Evolutionary conservation across 2,113 vertebrate genomes (phyloP).

Genomic region (Nannospalax galili): DNA sequence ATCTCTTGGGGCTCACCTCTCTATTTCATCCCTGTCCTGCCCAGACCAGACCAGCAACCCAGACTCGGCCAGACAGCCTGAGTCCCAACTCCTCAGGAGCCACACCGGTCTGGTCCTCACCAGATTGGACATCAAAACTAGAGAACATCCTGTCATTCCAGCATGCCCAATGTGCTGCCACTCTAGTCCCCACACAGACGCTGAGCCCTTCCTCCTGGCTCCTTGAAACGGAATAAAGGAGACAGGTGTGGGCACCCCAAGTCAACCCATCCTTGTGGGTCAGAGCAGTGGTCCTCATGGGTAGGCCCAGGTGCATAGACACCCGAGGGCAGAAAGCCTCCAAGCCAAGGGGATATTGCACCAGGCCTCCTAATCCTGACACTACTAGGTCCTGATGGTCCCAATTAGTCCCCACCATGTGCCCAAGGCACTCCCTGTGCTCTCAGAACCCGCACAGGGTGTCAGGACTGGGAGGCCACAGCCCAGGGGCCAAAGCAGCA

Average conservation of each 20-base stretch:
- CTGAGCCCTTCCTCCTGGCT: not conserved
- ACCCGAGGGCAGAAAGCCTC: too few species aligned
- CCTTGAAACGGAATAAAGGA: not conserved
- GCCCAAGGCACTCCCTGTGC: not conserved
- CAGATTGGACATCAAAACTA: not conserved
- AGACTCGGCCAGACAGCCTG: not conserved
- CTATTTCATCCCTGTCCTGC: not conserved
- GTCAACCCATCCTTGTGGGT: not conserved
- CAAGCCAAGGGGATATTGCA: not conserved
- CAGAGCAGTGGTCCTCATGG: not conserved
- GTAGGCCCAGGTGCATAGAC: not conserved
- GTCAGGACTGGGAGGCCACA: not conserved
- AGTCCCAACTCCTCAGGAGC: not conserved
- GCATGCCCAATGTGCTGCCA: not conserved
- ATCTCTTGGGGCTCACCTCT: not conserved
- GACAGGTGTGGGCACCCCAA: not conserved
- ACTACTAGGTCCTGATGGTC: not conserved
- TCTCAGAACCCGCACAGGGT: not conserved
- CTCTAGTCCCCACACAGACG: not conserved
- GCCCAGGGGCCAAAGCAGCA: not conserved
- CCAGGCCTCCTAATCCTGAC: not conserved
- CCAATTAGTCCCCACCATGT: not conserved
- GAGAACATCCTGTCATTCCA: not conserved
- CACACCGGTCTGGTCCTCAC: not conserved
- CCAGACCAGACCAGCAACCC: not conserved